A percentile compares a stretch with the other conserved stretches of the same genome.
phyloP scores from a whole-genome alignment of 2,888 invertebrate species.

The Piscicola geometra region DNA sequence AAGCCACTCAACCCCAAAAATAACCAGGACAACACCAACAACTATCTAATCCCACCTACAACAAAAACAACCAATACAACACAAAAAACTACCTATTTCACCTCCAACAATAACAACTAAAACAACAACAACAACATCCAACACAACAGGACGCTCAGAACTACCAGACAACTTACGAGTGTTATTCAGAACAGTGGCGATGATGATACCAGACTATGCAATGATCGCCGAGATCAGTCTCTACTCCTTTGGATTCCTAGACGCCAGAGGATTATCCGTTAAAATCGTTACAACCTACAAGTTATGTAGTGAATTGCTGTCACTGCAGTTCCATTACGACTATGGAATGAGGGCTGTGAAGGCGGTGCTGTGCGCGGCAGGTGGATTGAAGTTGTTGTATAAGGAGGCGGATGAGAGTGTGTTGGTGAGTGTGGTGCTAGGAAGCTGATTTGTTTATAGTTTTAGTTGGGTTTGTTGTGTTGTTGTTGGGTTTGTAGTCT shows the following conservation, averaged over 20 bases:
- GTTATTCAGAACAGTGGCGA: constrained; percentile 77
- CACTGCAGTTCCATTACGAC: constrained; percentile 88
- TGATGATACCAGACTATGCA: constrained; percentile 88
- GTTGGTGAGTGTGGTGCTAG: constrained; percentile 56
- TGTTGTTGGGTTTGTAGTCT: no score
- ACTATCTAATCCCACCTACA: no score
- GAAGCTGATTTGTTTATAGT: neutral
- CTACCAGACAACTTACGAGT: constrained; percentile 62
- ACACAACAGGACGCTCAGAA: constrained; percentile 52
- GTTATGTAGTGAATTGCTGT: constrained; percentile 85
- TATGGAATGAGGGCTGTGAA: constrained; percentile 92
- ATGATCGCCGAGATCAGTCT: constrained; percentile 81
- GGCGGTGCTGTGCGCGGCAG: constrained; percentile 78
- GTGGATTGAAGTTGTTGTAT: constrained; percentile 78
- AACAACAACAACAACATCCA: no score
- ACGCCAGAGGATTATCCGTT: constrained; percentile 76
- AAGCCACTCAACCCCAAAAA: no score
- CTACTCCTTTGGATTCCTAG: constrained; percentile 75
- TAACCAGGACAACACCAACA: no score
- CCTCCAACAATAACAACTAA: no score
- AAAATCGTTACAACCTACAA: constrained; percentile 95
- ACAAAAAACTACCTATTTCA: no score
- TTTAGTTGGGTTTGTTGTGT: no score
- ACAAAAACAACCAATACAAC: no score
- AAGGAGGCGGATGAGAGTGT: constrained; percentile 71